Evolutionary conservation across 2,797 vertebrate genomes (phyloP).

Genomic region (Hydrocynus forskahlii): DNA sequence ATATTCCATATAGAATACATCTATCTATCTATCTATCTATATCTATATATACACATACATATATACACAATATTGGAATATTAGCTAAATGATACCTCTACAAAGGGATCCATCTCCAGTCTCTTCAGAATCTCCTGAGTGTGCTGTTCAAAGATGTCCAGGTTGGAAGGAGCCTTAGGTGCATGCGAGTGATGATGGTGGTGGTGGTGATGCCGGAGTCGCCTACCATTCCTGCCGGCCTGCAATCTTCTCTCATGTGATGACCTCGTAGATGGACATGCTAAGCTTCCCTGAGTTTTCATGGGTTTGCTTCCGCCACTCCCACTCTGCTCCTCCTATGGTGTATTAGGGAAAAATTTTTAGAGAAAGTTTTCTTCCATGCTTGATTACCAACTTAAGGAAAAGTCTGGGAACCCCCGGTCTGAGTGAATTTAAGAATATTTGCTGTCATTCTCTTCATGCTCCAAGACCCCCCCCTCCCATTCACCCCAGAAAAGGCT

Average conservation of each 20-base stretch:
- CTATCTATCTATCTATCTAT: no score
- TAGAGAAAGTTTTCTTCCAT: neutral
- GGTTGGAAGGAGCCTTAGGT: conserved; percentile 87
- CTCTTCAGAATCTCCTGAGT: conserved; percentile 92
- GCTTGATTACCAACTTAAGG: neutral
- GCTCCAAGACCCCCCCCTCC: no score
- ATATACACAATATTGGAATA: no score
- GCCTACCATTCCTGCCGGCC: conserved; percentile 84
- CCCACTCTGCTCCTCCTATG: conserved; percentile 84
- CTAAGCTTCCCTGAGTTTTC: conserved; percentile 93
- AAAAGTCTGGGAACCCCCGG: neutral
- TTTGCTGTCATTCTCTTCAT: no score
- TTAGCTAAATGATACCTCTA: no score
- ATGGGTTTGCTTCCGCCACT: conserved; percentile 80
- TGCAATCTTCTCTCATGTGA: conserved; percentile 85
- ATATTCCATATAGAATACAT: no score
- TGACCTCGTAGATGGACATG: conserved; percentile 84
- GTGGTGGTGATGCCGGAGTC: conserved; percentile 85
- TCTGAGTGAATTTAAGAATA: no score
- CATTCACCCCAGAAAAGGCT: no score
- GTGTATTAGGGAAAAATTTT: neutral
- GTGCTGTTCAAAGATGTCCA: conserved; percentile 95
- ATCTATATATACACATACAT: no score
- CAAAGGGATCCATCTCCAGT: conserved; percentile 91
- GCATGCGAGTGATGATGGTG: conserved; percentile 61